Evolutionary conservation across 64 coral and sea anemone species (phyloP).

Genomic region (Trachythela sp.): DNA sequence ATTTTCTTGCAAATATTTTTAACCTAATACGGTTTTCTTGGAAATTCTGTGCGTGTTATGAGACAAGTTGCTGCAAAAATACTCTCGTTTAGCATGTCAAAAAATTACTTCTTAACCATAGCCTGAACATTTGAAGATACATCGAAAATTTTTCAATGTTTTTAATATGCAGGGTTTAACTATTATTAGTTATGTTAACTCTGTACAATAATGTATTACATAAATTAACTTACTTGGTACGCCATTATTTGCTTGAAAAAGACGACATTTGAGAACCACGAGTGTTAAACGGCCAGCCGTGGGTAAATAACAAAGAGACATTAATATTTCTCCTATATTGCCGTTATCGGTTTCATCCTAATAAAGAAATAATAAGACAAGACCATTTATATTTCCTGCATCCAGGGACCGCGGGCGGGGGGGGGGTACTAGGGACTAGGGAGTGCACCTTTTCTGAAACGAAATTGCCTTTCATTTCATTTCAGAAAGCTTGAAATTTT

Average conservation of each 20-base stretch:
- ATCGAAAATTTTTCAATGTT: no score
- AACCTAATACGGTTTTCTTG: no score
- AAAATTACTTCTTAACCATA: neutral
- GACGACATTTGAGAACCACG: conserved; percentile 86
- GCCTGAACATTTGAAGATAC: neutral
- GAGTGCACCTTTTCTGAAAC: no score
- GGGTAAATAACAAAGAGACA: conserved; percentile 94
- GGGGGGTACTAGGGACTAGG: no score
- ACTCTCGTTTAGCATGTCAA: neutral
- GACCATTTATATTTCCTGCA: neutral
- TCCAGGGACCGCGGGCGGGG: no score
- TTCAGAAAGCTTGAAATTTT: no score
- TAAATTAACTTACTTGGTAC: conserved; percentile 69
- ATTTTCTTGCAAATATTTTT: no score
- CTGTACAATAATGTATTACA: neutral
- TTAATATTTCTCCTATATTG: conserved; percentile 71
- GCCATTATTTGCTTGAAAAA: conserved; percentile 54
- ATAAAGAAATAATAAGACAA: neutral
- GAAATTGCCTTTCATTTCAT: no score
- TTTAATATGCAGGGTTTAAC: no score
- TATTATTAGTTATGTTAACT: neutral
- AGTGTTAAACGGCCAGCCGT: conserved; percentile 90
- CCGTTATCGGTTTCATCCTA: conserved; percentile 47
- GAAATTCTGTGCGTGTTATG: no score
- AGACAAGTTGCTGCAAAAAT: no score